phyloP scores from a whole-genome alignment of 37 sponge, comb jelly and placozoan species.

The Dysidea cf. avara region DNA sequence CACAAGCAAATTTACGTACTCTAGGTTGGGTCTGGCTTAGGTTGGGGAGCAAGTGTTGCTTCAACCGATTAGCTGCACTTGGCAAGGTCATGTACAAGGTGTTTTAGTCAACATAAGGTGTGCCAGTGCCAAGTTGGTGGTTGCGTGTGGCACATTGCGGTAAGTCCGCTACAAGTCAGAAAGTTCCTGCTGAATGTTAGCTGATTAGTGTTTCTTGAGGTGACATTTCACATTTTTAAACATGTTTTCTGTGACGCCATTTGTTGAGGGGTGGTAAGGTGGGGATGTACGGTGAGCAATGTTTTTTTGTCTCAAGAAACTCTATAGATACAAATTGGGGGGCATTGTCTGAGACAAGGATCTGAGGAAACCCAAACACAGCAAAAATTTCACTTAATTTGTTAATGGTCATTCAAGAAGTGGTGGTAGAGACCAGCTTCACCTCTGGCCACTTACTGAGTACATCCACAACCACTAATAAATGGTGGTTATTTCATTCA shows the following conservation, averaged over 20 bases:
- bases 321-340: too few relatives aligned
- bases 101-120: neutral
- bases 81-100: conserved; percentile 6
- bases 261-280: conserved; percentile 2
- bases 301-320: neutral
- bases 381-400: neutral
- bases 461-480: too few relatives aligned
- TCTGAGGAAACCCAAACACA: neutral
- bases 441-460: too few relatives aligned
- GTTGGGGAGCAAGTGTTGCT: too few relatives aligned
- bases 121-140: neutral
- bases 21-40: neutral
- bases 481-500: neutral
- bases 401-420: too few relatives aligned
- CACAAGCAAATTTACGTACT: conserved; percentile 1
- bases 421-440: too few relatives aligned
- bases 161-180: neutral
- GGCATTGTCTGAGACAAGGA: too few relatives aligned
- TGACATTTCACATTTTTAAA: neutral
- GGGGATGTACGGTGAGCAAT: neutral
- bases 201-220: neutral
- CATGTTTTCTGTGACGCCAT: neutral
- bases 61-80: neutral
- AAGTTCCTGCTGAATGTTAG: neutral
- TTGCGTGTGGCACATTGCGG: neutral